Evolutionary conservation across 2,888 invertebrate genomes (phyloP), one percentile per base, ranked within the genome.

Genomic region (Sicus ferrugineus): DNA sequence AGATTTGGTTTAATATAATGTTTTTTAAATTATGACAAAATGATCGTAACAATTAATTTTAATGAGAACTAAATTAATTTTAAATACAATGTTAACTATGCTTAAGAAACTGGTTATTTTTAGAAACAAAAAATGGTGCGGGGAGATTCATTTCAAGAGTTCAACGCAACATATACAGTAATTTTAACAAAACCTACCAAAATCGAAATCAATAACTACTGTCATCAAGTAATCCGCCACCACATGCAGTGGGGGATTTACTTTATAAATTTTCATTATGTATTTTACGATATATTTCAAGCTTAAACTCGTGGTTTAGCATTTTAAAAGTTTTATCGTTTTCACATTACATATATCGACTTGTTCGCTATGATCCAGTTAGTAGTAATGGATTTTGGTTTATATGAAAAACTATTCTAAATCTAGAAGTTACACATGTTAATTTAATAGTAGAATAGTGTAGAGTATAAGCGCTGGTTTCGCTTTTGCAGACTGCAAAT

Each of bases 1-100:
- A 67, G n/a, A 26, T 28, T 42, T 65, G 59, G 9, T 67, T 58
- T 67, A 67, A 67, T 67, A 67, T 30, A 14, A 67, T 54, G 46
- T 52, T 46, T 46, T 61, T 61, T 54, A 67, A 34, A 63, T 56
- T 50, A 69, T 70, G 69, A 70, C 66, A 66, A 70, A 70, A 66
- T 66, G 38, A 34, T 66, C 28, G 42, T 70, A 70, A 70, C 69
- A 70, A 69, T 59, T 64, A 70, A 70, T 65, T 69, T 68, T 31
- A 69, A 46, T 26, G 54, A 14, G 42, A 66, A 66, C 54, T 46
- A 46, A 46, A 46, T 23, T 38, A 66, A 52, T 59, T 67, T 67
- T 34, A 9, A 34, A 42, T 42, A n/a, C 42, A 42, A 42, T n/a
- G 16, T 42, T n/a, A 42, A 42, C 5, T n/a, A n/a, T n/a, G n/a